Evolutionary conservation across 2,888 invertebrate genomes (phyloP), one percentile per base, ranked within the genome.

Genomic region (Bombyx huttoni): DNA sequence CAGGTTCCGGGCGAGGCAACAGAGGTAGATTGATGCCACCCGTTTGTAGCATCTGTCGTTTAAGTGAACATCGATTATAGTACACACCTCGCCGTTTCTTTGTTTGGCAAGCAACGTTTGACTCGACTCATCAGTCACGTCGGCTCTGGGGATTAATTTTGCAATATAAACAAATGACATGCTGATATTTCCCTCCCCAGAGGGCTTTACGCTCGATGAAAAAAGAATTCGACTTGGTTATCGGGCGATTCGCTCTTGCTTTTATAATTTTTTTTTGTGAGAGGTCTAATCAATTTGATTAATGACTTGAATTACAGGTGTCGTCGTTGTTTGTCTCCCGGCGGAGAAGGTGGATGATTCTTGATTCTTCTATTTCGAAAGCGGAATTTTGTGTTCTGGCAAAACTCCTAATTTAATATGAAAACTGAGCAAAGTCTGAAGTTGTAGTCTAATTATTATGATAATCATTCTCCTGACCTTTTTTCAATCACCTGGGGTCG

Each of bases 11-110:
- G 52, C 62, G 65, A 63, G 24, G 24, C 24, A 24, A 54, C 67
- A 69, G 73, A 68, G 66, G 74, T 79, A 81, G 86, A 87, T 86
- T 84, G 86, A 86, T 87, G 84, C 73, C 76, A 72, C 81, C 81
- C 81, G 86, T 86, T 87, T 81, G 83, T 78, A 85, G 84, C 87
- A 86, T 86, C 86, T 86, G 86, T 84, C 85, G 82, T 83, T 85
- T 81, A 83, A 86, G 80, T 79, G 82, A 81, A 76, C 83, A 86
- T 87, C 83, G 84, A 84, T 85, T 86, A 85, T 79, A 79, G 75
- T 73, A 78, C 73, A 83, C 78, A 80, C 79, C 80, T 81, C 73
- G 72, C 64, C 77, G 78, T 82, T 82, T 83, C 81, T 85, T 84
- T 84, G 80, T 83, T 81, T 80, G 76, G 71, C 68, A 69, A 71